Conservation (phyloP, 2,797 vertebrate genomes). For the Tadarida brasiliensis region DNA sequence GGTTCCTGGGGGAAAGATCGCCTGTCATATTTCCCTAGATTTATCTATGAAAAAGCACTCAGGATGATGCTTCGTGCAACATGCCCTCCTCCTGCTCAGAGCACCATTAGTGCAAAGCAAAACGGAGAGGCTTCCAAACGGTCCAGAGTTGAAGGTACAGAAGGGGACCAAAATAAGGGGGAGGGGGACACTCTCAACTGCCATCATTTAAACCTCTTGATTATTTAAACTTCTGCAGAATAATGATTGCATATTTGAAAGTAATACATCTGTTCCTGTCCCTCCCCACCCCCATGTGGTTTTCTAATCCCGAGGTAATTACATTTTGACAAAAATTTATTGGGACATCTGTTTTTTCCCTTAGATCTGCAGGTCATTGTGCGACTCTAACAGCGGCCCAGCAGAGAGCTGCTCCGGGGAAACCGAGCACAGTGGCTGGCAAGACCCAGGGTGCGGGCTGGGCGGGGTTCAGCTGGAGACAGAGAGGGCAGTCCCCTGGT, state of each 20-base stretch:
- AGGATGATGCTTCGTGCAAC: slow-evolving; percentile 63
- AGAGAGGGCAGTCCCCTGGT: not conserved
- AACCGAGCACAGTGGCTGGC: slow-evolving; percentile 53
- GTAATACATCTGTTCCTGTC: slow-evolving; percentile 84
- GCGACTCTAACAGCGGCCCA: slow-evolving; percentile 48
- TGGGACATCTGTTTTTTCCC: slow-evolving; percentile 88
- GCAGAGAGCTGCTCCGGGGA: slow-evolving; percentile 53
- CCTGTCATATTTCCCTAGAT: slow-evolving; percentile 83
- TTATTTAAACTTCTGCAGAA: slow-evolving; percentile 84
- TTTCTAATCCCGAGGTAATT: slow-evolving; percentile 87
- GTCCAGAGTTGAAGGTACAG: slow-evolving; percentile 10
- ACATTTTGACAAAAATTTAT: slow-evolving; percentile 88
- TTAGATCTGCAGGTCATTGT: slow-evolving; percentile 86
- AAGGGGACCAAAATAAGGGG: not conserved
- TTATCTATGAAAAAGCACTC: slow-evolving; percentile 85
- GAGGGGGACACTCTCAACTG: slow-evolving; percentile 33
- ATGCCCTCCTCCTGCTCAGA: slow-evolving; percentile 69
- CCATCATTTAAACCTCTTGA: slow-evolving; percentile 69
- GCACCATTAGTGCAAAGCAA: slow-evolving; percentile 29
- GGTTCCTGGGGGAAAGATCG: slow-evolving; percentile 83
- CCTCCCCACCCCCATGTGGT: slow-evolving; percentile 83
- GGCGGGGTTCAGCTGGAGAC: slow-evolving; percentile 69
- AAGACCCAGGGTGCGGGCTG: not conserved
- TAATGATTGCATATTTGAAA: slow-evolving; percentile 84
- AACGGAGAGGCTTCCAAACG: slow-evolving; percentile 36